phyloP scores from a whole-genome alignment of 1,140 invertebrate species.

The Chrysoperla carnea region DNA sequence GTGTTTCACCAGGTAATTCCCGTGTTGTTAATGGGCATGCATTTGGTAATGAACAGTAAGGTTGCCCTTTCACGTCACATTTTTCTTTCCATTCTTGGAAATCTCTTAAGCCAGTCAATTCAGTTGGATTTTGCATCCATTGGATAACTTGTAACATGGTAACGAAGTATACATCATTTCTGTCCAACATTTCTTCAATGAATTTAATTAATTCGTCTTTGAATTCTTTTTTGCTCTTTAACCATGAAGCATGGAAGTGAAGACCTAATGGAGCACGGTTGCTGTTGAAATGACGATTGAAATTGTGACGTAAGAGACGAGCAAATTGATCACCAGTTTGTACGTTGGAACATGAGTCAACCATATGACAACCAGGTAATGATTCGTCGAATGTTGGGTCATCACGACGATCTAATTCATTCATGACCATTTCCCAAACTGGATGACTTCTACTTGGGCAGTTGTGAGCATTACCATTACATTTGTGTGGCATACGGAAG shows the following conservation, averaged over 20 bases:
- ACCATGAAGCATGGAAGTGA: slow-evolving; percentile 89
- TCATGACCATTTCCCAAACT: slow-evolving; percentile 94
- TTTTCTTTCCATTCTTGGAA: slow-evolving; percentile 93
- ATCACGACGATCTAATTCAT: slow-evolving; percentile 79
- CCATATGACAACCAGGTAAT: slow-evolving; percentile 82
- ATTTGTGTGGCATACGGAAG: slow-evolving; percentile 89
- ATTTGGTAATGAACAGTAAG: slow-evolving; percentile 81
- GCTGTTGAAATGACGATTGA: slow-evolving; percentile 80
- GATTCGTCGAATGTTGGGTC: slow-evolving; percentile 82
- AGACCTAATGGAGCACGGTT: slow-evolving; percentile 89
- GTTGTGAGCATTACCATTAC: slow-evolving; percentile 82
- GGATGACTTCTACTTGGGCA: slow-evolving; percentile 79
- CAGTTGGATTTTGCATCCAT: slow-evolving; percentile 94
- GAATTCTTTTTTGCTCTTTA: slow-evolving; percentile 87
- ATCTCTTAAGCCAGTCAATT: slow-evolving; percentile 67
- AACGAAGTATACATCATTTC: slow-evolving; percentile 88
- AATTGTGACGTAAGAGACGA: slow-evolving; percentile 77
- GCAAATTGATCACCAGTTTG: slow-evolving; percentile 76
- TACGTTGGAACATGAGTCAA: slow-evolving; percentile 85
- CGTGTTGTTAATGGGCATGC: slow-evolving; percentile 75
- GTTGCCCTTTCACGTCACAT: slow-evolving; percentile 85
- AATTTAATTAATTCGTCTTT: slow-evolving; percentile 83
- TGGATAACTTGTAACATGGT: slow-evolving; percentile 88
- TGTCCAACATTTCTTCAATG: slow-evolving; percentile 79
- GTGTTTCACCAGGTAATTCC: slow-evolving; percentile 80